A percentile compares a stretch with the other conserved stretches of the same genome.
phyloP scores from a whole-genome alignment of 2,113 vertebrate species.

The Dasyornis broadbenti region DNA sequence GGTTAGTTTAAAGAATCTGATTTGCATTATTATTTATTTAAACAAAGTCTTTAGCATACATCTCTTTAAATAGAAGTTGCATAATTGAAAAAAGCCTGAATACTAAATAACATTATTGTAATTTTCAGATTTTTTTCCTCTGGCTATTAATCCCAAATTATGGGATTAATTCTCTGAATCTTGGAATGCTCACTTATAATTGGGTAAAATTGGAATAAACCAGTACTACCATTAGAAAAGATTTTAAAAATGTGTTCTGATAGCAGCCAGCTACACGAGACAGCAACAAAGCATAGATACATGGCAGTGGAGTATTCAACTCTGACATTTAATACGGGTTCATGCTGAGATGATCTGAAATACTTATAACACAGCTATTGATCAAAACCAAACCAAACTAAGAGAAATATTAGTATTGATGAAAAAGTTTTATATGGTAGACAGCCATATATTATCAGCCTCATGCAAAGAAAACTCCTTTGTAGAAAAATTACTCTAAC shows the following conservation, averaged over 20 bases:
- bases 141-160: not conserved
- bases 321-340: not conserved
- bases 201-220: not conserved
- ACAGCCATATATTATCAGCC: not conserved
- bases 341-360: not conserved
- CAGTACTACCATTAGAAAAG: not conserved
- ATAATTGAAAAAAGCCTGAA: not conserved
- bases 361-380: not conserved
- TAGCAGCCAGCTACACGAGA: not conserved
- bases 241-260: not conserved
- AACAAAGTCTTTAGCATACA: not conserved
- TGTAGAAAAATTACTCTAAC: conserved; percentile 60
- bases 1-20: not conserved
- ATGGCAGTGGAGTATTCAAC: not conserved
- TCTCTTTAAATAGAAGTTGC: not conserved
- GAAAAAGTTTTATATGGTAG: not conserved
- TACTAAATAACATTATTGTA: not conserved
- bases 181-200: not conserved
- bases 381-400: not conserved
- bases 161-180: not conserved
- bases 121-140: not conserved
- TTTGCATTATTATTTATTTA: not conserved
- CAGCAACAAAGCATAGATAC: not conserved
- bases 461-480: not conserved
- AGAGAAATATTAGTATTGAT: not conserved